Evolutionary conservation across 2,888 invertebrate species (phyloP), one percentile per base, ranked within the genome.

Genomic region (Physocephala rufipes): DNA sequence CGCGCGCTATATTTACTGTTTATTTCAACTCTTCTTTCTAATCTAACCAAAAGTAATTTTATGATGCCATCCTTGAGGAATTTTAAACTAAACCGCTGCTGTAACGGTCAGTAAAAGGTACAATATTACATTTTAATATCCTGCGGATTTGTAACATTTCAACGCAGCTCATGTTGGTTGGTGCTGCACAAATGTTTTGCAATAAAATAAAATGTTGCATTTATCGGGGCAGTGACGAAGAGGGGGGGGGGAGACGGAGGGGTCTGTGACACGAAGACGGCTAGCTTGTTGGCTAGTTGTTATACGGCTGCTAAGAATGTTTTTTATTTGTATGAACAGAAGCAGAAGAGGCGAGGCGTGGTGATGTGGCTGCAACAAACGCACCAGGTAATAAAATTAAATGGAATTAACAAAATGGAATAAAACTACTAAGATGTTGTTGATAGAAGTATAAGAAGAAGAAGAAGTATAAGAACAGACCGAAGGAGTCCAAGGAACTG

Each of bases 151-250:
- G 67, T 62, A 62, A 61, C 36, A 61, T 24, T 66, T 61, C 51
- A 53, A 45, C 61, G 49, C 67, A 51, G 68, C 61, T 36, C 5
- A 4, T 36, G 36, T 9, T 4, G 5, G 36, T 9, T 36, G 36
- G 5, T 36, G 36, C 36, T 36, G 36, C 36, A 9, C 36, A 58
- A 67, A 45, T 58, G 67, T 58, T 65, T 67, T 26, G 68, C 68
- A 68, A 62, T 68, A 74, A 76, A 72, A 68, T 74, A 73, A 76
- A 76, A 74, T 74, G 75, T 76, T 76, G 75, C 75, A 73, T 67
- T 67, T 65, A 67, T 49, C 70, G 53, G 53, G 58, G 58, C 49
- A n/a, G 19, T 7, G 3, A 49, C 3, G n/a, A n/a, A 3, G 67
- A 55, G 30, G 47, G 63, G 55, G 51, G 21, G 51, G 53, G 43